phyloP scores from a whole-genome alignment of 2,888 invertebrate genomes.

The Gnatocerus cornutus region DNA sequence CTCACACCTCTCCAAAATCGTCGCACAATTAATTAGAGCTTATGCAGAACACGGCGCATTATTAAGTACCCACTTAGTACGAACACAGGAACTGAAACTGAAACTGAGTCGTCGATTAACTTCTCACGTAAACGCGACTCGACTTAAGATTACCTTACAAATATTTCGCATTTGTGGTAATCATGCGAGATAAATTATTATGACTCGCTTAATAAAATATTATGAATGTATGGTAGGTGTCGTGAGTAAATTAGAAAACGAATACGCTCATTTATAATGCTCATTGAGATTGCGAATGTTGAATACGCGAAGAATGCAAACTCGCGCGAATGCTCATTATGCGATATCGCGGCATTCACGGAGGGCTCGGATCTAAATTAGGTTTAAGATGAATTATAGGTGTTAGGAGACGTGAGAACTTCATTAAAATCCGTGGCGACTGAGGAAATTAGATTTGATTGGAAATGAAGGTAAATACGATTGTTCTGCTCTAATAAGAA shows the following conservation, averaged over 20 bases:
- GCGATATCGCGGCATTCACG: not conserved
- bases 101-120: conserved; percentile 33
- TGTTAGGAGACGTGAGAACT: conserved; percentile 15
- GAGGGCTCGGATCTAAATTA: not conserved
- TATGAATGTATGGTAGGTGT: conserved; percentile 44
- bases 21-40: not conserved
- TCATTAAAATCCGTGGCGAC: conserved; percentile 14
- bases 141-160: conserved; percentile 39
- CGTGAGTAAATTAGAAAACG: conserved; percentile 46
- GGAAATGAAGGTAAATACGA: not conserved
- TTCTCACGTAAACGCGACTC: conserved; percentile 40
- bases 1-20: not conserved
- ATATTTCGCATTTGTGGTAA: conserved; percentile 43
- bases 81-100: conserved; percentile 11
- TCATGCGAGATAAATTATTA: conserved; percentile 42
- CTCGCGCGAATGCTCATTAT: not conserved
- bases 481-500: too few relatives aligned
- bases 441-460: conserved; percentile 7
- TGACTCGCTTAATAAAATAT: conserved; percentile 44
- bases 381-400: conserved; percentile 10
- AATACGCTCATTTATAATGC: conserved; percentile 37
- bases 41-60: conserved; percentile 6
- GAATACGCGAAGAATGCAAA: conserved; percentile 12
- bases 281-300: conserved; percentile 38
- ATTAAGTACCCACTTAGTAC: conserved; percentile 7